Evolutionary conservation across 2,888 invertebrate genomes (phyloP), one percentile per base, ranked within the genome.

Genomic region (Torymus auratus): DNA sequence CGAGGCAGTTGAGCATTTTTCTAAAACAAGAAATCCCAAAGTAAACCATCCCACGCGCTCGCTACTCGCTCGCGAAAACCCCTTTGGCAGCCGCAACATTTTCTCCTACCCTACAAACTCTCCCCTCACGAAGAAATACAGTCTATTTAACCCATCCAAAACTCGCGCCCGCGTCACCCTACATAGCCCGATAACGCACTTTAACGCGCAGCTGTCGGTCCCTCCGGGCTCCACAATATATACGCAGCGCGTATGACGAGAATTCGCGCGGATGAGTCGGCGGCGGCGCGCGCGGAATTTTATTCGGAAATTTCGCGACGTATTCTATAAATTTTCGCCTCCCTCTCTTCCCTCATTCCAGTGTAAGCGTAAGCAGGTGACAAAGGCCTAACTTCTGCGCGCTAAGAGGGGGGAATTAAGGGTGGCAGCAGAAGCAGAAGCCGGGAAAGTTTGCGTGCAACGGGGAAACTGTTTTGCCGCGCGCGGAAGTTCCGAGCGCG

Each of bases 381-480:
- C 73, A 71, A 79, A 79, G 79, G 13, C 28, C 69, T 28, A 79
- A 79, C 64, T 80, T 79, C 28, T 13, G 74, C 15, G 15, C 20
- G 10, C 52, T 53, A 20, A 50, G 67, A 55, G 41, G 15, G 52
- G 41, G 14, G 60, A 73, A 77, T 65, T 69, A 70, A 77, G 67
- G 28, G 11, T 41, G 50, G 61, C 23, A 5, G 14, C 58, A 58
- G 28, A n/a, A 23, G 17, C 28, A 12, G 73, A 20, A 41, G 11
- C 28, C 13, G 28, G 58, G 17, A 58, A 78, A 81, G 65, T 78
- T 74, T 41, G n/a, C 15, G 2, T 11, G 17, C 53, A 17, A 17
- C 50, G 53, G 55, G 7, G 68, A 75, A 81, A 75, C 75, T 70
- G 77, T 81, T 81, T 77, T 72, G 41, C 41, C 41, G 71, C 65